Evolutionary conservation across 2,797 vertebrate genomes (phyloP), one percentile per base, ranked within the genome.

Genomic region (Acanthurus leucopareius): DNA sequence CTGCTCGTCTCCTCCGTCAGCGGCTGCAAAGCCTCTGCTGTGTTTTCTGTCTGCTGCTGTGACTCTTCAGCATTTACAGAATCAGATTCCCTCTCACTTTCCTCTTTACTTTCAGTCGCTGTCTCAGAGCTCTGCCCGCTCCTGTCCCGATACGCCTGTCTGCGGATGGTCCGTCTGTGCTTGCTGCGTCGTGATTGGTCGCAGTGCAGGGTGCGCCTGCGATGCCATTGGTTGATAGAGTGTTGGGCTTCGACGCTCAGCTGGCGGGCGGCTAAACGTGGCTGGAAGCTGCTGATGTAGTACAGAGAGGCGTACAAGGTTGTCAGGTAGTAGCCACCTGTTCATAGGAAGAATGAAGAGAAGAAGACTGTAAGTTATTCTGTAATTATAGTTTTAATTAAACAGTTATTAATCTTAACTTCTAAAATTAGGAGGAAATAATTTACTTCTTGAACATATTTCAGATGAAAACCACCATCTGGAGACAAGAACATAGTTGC

Each of bases 261-360:
- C 59, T 96, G 95, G 14, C 95, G 95, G 1, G 93, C 94, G 0
- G 94, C 85, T 19, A 94, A n/a, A 0, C 91, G 89, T 0, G 95
- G 94, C 53, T 91, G 91, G 86, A 96, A 97, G 82, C 96, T 96
- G 82, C 94, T 97, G 79, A 98, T 96, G 91, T 97, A 97, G 92
- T 95, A 95, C 32, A 98, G 94, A 2, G 97, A 95, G 51, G 97
- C 97, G 44, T 97, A 98, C 70, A 97, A 89, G 10, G 97, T 96
- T 7, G 97, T 98, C 73, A 98, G 94, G 89, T 97, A 98, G 91
- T 98, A 98, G 10, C 97, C 97, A 32, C 96, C 97, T 98, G 82
- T 59, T 44, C 80, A 69, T 16, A 53, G 3, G 25, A 20, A 20
- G 63, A 7, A 73, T 9, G 20, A 5, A 79, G 44, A 67, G 53